Percentiles rank a stretch among this genome's conserved stretches.
These are phyloP conservation scores for Monodelphis domestica DNA, from an alignment of 2,797 vertebrate genomes.

Conservation along the genomic window DNA sequence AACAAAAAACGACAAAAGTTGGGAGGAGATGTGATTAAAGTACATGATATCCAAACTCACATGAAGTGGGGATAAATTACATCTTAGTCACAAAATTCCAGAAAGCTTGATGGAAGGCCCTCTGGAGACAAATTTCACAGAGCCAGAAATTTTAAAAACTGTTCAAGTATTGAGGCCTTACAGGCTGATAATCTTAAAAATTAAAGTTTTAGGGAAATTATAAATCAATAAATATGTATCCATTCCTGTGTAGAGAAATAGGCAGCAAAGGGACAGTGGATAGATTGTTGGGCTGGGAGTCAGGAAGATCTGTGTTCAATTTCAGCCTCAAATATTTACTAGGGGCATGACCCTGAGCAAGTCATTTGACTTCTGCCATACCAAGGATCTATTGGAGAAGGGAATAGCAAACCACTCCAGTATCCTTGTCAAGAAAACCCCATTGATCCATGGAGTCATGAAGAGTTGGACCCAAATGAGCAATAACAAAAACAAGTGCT, in stretches of 20 bases:
- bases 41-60: neutral
- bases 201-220: neutral
- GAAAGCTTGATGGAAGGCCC: neutral
- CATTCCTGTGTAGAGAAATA: neutral
- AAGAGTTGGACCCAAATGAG: too few species aligned
- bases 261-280: too few species aligned
- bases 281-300: too few species aligned
- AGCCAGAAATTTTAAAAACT: neutral
- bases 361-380: too few species aligned
- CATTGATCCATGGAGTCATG: too few species aligned
- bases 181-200: neutral
- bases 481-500: neutral
- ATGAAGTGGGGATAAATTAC: neutral
- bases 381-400: too few species aligned
- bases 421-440: too few species aligned
- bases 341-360: too few species aligned
- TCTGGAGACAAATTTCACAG: neutral
- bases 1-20: slow-evolving; percentile 1
- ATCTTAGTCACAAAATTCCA: slow-evolving; percentile 5
- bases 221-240: neutral
- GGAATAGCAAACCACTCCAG: too few species aligned
- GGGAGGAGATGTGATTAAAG: neutral
- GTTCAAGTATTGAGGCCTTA: neutral
- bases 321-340: too few species aligned
- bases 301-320: too few species aligned